Evolutionary conservation across 2,888 invertebrate species (phyloP).

Genomic region (Coecobrya sp.): DNA sequence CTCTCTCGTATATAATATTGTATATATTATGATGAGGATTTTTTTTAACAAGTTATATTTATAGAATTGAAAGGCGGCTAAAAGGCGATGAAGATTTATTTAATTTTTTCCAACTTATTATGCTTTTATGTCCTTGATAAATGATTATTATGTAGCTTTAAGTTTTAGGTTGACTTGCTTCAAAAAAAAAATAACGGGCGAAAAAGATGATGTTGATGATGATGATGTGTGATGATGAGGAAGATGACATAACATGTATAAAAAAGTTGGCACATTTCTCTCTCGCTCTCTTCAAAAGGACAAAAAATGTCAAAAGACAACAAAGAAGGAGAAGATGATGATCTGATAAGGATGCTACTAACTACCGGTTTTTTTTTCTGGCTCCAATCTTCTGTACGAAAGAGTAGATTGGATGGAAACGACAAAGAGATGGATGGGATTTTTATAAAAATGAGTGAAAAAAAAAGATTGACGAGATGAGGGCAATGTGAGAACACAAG

Average conservation of each 20-base stretch:
- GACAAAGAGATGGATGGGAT: not conserved
- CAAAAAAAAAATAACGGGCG: not conserved
- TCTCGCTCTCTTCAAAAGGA: slow-evolving; percentile 6
- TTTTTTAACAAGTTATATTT: slow-evolving; percentile 30
- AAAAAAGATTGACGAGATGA: not conserved
- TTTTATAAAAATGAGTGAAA: not conserved
- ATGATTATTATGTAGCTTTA: not conserved
- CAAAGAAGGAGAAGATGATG: slow-evolving; percentile 26
- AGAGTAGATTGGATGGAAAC: not conserved
- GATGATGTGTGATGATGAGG: slow-evolving; percentile 35
- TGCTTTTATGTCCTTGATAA: slow-evolving; percentile 40
- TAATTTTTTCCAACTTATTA: slow-evolving; percentile 12
- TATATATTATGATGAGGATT: not conserved
- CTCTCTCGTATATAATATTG: no score
- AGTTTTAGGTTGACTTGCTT: not conserved
- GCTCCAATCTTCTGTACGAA: not conserved
- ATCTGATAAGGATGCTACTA: slow-evolving; percentile 26
- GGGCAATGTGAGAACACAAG: slow-evolving; percentile 25
- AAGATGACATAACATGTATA: slow-evolving; percentile 41
- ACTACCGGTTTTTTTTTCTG: slow-evolving; percentile 22
- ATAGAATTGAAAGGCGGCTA: not conserved
- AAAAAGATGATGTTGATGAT: not conserved
- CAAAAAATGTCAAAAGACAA: slow-evolving; percentile 33
- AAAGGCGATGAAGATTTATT: not conserved
- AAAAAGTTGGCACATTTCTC: slow-evolving; percentile 37